Conservation (phyloP, 2,888 invertebrate species). For the Leptopterna dolabrata region DNA sequence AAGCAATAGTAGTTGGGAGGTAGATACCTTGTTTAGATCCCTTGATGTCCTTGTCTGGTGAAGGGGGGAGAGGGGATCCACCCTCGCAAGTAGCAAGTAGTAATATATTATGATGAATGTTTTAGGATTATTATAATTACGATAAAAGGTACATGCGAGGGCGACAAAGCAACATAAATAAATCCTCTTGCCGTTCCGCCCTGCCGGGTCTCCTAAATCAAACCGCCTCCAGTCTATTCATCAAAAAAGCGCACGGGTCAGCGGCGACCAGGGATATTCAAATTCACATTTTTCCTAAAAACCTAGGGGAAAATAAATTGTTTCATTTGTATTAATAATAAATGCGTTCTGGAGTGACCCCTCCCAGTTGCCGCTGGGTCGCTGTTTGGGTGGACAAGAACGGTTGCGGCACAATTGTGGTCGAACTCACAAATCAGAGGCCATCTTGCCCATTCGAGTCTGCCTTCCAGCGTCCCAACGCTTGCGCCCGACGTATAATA, state of each 20-base stretch:
- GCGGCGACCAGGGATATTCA: background rate
- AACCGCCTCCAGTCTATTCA: background rate
- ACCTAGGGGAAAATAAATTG: background rate
- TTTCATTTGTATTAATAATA: conserved; percentile 3
- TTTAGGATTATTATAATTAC: too few relatives aligned
- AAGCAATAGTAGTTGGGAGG: too few relatives aligned
- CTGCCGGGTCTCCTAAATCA: background rate
- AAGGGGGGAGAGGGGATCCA: too few relatives aligned
- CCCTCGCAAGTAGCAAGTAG: too few relatives aligned
- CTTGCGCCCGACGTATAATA: background rate
- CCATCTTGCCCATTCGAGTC: conserved; percentile 9
- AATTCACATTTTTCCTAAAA: background rate
- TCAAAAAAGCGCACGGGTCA: background rate
- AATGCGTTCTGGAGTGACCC: background rate
- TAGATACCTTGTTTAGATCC: too few relatives aligned
- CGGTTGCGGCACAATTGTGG: conserved; percentile 9
- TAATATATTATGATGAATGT: too few relatives aligned
- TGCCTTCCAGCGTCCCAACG: background rate
- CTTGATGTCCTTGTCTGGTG: too few relatives aligned
- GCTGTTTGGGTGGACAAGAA: background rate
- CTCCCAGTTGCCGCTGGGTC: background rate
- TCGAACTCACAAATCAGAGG: conserved; percentile 16
- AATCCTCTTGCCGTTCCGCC: background rate
- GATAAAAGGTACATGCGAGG: background rate
- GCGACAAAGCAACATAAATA: background rate